A percentile compares a stretch with the other conserved stretches of the same genome.
Evolutionary conservation across 2,888 invertebrate genomes (phyloP).

Genomic region (Amphimallon solstitiale): DNA sequence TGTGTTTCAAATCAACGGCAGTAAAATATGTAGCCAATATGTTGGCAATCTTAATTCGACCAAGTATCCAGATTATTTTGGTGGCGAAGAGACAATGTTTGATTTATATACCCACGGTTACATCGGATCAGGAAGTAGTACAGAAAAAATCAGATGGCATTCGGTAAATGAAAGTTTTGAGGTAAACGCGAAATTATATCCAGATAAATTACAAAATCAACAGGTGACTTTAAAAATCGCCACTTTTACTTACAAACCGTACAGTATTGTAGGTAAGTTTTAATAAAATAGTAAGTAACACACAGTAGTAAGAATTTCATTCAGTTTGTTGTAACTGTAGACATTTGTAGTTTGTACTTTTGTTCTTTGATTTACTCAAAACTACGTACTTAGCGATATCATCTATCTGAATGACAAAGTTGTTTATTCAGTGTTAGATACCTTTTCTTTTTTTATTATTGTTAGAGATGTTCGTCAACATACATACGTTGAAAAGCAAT

Average conservation of each 20-base stretch:
- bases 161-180: conserved; percentile 47
- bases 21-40: conserved; percentile 24
- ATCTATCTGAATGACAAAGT: too few relatives aligned
- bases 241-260: conserved; percentile 71
- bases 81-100: conserved; percentile 1
- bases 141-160: conserved; percentile 44
- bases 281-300: too few relatives aligned
- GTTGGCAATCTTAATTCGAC: not conserved
- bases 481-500: too few relatives aligned
- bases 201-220: conserved; percentile 51
- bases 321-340: too few relatives aligned
- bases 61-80: not conserved
- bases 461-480: too few relatives aligned
- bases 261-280: conserved; percentile 62
- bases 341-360: too few relatives aligned
- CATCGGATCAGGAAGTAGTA: conserved; percentile 1
- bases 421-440: too few relatives aligned
- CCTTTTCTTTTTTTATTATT: too few relatives aligned
- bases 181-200: conserved; percentile 46
- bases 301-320: too few relatives aligned
- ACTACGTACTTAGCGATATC: too few relatives aligned
- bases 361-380: too few relatives aligned
- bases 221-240: conserved; percentile 63
- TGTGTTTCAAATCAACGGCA: conserved; percentile 19
- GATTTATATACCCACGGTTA: conserved; percentile 37